phyloP scores from a whole-genome alignment of 2,797 vertebrate species.

The Chrosomus eos region DNA sequence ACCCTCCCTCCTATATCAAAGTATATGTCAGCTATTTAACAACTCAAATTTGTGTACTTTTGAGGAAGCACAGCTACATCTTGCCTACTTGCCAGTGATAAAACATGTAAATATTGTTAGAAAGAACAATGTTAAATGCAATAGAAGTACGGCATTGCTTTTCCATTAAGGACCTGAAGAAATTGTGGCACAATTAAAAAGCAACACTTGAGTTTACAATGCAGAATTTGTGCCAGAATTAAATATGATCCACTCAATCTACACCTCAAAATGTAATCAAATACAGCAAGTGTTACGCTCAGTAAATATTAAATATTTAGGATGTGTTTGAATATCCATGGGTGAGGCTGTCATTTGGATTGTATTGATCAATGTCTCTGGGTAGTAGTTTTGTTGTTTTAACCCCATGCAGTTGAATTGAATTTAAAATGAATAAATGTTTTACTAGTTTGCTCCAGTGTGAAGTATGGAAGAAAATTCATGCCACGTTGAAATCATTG shows the following conservation, averaged over 20 bases:
- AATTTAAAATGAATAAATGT: neutral
- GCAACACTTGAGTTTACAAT: neutral
- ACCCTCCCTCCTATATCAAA: too few relatives aligned
- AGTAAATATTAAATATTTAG: neutral
- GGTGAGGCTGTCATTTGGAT: neutral
- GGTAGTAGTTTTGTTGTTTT: neutral
- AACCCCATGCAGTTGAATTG: too few relatives aligned
- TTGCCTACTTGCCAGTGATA: neutral
- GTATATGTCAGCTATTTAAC: too few relatives aligned
- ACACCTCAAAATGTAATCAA: neutral
- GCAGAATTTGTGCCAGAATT: neutral
- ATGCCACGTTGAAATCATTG: neutral
- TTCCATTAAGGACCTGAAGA: neutral
- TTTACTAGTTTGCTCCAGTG: neutral
- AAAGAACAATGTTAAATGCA: neutral
- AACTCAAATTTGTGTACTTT: neutral
- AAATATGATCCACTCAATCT: neutral
- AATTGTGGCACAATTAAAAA: neutral
- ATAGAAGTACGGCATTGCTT: neutral
- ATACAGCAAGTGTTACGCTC: neutral
- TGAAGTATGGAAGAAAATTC: neutral
- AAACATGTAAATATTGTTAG: neutral
- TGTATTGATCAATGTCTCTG: too few relatives aligned
- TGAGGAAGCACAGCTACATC: neutral
- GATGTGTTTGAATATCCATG: neutral